Evolutionary conservation across 2,797 vertebrate genomes (phyloP).

Genomic region (Lycodopsis pacificus): DNA sequence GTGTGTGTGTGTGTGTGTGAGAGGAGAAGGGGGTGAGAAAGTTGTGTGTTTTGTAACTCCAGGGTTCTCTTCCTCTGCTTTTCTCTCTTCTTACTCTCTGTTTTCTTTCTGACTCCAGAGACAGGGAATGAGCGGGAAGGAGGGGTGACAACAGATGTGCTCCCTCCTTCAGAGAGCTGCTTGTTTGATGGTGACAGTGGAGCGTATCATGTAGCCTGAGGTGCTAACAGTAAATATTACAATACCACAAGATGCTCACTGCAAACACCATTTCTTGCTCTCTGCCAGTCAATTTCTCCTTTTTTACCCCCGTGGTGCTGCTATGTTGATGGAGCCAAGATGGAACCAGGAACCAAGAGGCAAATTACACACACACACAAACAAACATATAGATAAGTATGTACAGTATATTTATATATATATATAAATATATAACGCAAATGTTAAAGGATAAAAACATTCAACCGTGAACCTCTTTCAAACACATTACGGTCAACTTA

Average conservation of each 20-base stretch:
- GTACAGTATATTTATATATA: not conserved
- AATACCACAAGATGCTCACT: conserved; percentile 87
- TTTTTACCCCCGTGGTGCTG: conserved; percentile 74
- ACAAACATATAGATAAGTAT: conserved; percentile 8
- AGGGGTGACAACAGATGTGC: conserved; percentile 84
- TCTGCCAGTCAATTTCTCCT: conserved; percentile 79
- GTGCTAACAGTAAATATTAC: conserved; percentile 88
- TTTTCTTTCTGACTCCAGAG: conserved; percentile 52
- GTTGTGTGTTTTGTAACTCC: conserved; percentile 58
- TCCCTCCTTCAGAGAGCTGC: conserved; percentile 77
- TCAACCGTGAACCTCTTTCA: conserved; percentile 55
- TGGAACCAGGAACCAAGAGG: conserved; percentile 14
- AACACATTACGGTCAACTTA: conserved; percentile 82
- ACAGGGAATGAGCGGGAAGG: conserved; percentile 30
- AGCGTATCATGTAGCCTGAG: conserved; percentile 86
- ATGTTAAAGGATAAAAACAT: conserved; percentile 45
- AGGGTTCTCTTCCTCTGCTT: conserved; percentile 30
- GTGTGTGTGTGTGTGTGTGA: conserved; percentile 6
- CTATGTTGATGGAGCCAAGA: conserved; percentile 68
- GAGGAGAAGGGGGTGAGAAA: conserved; percentile 47
- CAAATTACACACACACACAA: not conserved
- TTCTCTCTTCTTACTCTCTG: conserved; percentile 33
- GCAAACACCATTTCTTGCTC: conserved; percentile 83
- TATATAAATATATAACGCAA: conserved; percentile 14
- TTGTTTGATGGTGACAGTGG: conserved; percentile 83